Evolutionary conservation across 2,797 vertebrate species (phyloP), one percentile per base, ranked within the genome.

Genomic region (Sebastes miniatus): DNA sequence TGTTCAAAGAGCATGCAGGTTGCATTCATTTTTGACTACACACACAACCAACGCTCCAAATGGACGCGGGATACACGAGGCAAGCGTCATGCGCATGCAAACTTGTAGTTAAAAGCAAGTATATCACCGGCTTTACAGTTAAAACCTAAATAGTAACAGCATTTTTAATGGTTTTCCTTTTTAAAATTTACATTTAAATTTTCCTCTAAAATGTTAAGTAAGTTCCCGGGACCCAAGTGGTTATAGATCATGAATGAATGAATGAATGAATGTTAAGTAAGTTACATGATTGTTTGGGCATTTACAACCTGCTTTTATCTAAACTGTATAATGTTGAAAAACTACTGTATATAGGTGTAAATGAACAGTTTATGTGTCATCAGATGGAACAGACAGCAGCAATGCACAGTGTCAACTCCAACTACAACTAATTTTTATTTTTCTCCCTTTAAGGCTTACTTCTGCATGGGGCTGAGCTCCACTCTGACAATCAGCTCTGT

Each of bases 391-490:
- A 20, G 50, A 69, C 57, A 31, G 63, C 29, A 47, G 12, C 4
- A 29, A 43, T n/a, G 1, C 29, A 80, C 62, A 66, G 18, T 3
- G 22, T 24, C 11, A 56, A 18, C 56, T 24, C 5, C 10, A 7
- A 2, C 6, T 50, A 4, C 1, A 29, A 20, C 22, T 9, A 1
- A 47, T 47, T 13, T 13, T 4, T 4, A 4, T 16, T 3, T 0
- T 65, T n/a, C 3, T 43, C 4, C 24, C 2, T 7, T 20, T 52
- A n/a, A 32, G 18, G 63, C 97, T 94, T 91, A 99, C 98, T 99
- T 99, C 93, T 99, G 98, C 98, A 99, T 99, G 87, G 98, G 98
- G 89, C 98, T 99, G 69, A 99, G 96, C 91, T 99, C 98, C 94
- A 99, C 98, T 0, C 98, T 92, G 61, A 99, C 98, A 0, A 99